Base-by-base conservation (phyloP, 64 coral and sea anemone genomes). In the Orbicella faveolata region DNA sequence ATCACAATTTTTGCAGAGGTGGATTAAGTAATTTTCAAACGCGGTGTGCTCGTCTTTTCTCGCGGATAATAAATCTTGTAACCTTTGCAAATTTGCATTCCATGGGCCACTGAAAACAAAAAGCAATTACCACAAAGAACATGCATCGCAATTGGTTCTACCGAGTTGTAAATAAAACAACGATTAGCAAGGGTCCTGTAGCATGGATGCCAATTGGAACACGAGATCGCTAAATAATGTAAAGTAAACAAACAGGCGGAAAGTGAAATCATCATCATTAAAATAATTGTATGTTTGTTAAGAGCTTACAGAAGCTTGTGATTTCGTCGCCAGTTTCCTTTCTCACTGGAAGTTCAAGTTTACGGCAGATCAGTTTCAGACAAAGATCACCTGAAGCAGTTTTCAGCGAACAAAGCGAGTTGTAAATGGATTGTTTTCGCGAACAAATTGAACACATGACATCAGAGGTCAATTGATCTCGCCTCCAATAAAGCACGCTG, bases 21-120 rank as follows among this genome's bases (percentile, higher is more conserved):
- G 36, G 34, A 17, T 69, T 44, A 48, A 68, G 36, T 84, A 36
- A 48, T 84, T 23, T 59, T 57, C 8, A 21, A 35, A 77, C 37
- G 34, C 63, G 25, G 17, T 36, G 61, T 84, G 69, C 64, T 84
- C 18, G 39, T 70, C 36, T 65, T 65, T 72, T 19, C 64, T 15
- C 23, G 82, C 53, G 20, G 37, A 53, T 54, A 52, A 30, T 66
- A 67, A 41, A 68, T 33, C 12, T 18, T 33, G 52, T 14, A 52
- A 85, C 10, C n/a, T 30, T 26, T 52, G n/a, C 18, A 85, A 85
- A 85, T 85, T 85, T 85, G 82, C 82, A 85, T 85, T 30, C 13
- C 39, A 52, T 37, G 82, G 75, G 82, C 72, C 82, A 51, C 36
- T 26, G 65, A 4, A 70, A 73, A 73, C 82, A 73, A 85, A 55